Evolutionary conservation across 1,140 invertebrate genomes (phyloP).

Genomic region (Drepana arcuata): DNA sequence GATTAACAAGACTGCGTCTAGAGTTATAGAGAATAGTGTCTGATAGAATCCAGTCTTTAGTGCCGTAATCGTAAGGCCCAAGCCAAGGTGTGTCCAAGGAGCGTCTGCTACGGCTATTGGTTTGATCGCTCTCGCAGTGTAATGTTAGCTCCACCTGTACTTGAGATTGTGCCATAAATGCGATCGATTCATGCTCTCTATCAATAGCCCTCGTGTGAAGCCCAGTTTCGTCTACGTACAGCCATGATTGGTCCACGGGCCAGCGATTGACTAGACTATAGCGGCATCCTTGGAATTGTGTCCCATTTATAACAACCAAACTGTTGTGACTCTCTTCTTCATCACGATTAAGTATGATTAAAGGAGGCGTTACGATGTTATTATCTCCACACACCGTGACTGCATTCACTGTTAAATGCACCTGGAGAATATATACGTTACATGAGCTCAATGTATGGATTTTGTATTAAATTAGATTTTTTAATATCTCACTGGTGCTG

Average conservation of each 20-base stretch:
- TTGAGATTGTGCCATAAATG: conserved; percentile 63
- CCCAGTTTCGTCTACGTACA: conserved; percentile 44
- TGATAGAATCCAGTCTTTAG: conserved; percentile 50
- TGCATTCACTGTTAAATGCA: conserved; percentile 35
- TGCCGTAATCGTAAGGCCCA: conserved; percentile 42
- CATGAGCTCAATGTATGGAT: no score
- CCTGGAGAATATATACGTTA: conserved; percentile 24
- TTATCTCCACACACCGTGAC: conserved; percentile 25
- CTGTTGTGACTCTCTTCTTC: conserved; percentile 50
- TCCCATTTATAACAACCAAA: conserved; percentile 36
- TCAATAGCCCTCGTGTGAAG: conserved; percentile 44
- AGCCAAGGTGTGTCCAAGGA: conserved; percentile 23
- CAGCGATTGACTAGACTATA: conserved; percentile 41
- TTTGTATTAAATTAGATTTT: no score
- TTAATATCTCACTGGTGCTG: conserved; percentile 37
- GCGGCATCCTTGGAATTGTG: conserved; percentile 24
- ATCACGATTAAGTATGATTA: conserved; percentile 46
- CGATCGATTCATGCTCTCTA: conserved; percentile 61
- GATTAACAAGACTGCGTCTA: conserved; percentile 49
- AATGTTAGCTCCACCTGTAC: conserved; percentile 55
- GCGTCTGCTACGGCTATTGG: conserved; percentile 25
- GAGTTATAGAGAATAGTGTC: conserved; percentile 45
- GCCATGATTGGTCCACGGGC: conserved; percentile 45
- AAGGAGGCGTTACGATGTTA: conserved; percentile 32
- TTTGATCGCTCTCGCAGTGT: conserved; percentile 30